phyloP scores from a whole-genome alignment of 2,797 vertebrate species.

The Percopsis omiscomaycus region DNA sequence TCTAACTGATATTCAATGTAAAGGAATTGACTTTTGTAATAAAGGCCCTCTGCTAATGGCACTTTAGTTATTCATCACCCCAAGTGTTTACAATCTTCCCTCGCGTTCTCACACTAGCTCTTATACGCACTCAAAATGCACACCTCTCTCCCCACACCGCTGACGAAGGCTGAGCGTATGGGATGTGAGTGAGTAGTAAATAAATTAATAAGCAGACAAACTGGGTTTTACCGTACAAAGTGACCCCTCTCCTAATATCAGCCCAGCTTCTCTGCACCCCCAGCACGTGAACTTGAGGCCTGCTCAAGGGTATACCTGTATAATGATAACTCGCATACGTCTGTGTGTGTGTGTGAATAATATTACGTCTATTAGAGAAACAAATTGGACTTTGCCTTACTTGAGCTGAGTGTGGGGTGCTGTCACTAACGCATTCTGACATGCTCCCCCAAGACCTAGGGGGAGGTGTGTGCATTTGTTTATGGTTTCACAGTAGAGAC shows the following conservation, averaged over 20 bases:
- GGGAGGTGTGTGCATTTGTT: conserved; percentile 29
- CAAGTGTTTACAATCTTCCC: conserved; percentile 43
- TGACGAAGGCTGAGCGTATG: conserved; percentile 63
- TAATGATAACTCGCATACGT: conserved; percentile 60
- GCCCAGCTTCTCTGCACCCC: conserved; percentile 61
- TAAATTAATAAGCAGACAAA: conserved; percentile 80
- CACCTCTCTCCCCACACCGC: conserved; percentile 36
- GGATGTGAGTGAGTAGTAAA: conserved; percentile 70
- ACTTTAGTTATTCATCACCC: conserved; percentile 48
- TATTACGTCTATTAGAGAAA: conserved; percentile 74
- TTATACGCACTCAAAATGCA: not conserved
- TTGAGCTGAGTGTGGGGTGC: conserved; percentile 64
- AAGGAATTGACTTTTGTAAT: conserved; percentile 42
- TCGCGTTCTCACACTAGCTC: not conserved
- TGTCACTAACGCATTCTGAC: conserved; percentile 74
- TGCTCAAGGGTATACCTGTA: conserved; percentile 77
- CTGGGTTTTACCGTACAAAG: conserved; percentile 75
- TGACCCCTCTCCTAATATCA: conserved; percentile 77
- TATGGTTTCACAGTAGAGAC: not conserved
- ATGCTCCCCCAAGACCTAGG: conserved; percentile 66
- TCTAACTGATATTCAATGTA: conserved; percentile 38
- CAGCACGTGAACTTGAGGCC: conserved; percentile 74
- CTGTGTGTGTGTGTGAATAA: conserved; percentile 69
- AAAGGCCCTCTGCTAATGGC: conserved; percentile 35
- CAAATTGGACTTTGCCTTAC: conserved; percentile 71